Evolutionary conservation across 2,888 invertebrate genomes (phyloP).

Genomic region (Zootermopsis nevadensis): DNA sequence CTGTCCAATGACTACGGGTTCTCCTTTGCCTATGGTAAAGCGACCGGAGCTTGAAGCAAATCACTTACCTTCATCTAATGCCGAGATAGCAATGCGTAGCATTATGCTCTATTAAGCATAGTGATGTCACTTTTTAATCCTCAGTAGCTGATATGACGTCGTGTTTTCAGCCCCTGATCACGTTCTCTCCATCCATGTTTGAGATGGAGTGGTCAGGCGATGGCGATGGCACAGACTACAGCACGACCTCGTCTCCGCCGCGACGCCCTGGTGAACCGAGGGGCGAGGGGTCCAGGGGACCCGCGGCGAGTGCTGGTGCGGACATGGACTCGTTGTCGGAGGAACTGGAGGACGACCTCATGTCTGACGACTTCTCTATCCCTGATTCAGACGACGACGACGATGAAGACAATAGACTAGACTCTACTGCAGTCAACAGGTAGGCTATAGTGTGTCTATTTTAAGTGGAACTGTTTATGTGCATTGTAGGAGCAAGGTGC

Average conservation of each 20-base stretch:
- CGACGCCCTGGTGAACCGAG: slow-evolving; percentile 34
- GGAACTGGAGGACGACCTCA: slow-evolving; percentile 65
- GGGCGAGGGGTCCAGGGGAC: not conserved
- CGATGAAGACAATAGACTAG: slow-evolving; percentile 57
- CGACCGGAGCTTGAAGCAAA: no score
- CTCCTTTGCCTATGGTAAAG: no score
- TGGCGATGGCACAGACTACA: slow-evolving; percentile 50
- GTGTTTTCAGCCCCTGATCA: slow-evolving; percentile 51
- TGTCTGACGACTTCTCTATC: slow-evolving; percentile 81
- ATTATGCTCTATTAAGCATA: no score
- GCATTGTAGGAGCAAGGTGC: no score
- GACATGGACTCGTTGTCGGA: slow-evolving; percentile 65
- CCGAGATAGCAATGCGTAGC: no score
- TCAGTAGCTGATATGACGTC: no score
- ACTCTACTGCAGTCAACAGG: slow-evolving; percentile 25
- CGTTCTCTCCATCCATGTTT: slow-evolving; percentile 52
- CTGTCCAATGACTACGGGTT: no score
- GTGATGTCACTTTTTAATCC: no score
- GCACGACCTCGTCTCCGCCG: slow-evolving; percentile 51
- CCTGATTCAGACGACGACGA: slow-evolving; percentile 85
- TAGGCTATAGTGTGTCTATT: not conserved
- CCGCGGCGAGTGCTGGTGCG: slow-evolving; percentile 20
- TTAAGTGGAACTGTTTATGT: no score
- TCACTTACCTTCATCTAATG: no score
- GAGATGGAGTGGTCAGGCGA: slow-evolving; percentile 54